phyloP scores from a whole-genome alignment of 2,888 invertebrate genomes.

The Chorisops tibialis region DNA sequence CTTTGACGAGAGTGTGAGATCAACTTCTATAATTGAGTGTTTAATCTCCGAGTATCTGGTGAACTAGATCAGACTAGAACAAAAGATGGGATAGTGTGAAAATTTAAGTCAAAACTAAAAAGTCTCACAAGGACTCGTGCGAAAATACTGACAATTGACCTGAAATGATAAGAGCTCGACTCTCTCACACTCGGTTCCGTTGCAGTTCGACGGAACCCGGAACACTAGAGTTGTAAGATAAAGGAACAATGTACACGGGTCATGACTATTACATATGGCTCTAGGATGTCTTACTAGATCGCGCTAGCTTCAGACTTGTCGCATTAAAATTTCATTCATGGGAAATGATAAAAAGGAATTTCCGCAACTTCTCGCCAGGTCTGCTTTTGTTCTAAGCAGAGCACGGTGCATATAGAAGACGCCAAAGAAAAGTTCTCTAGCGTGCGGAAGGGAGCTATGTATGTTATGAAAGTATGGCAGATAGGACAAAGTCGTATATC shows the following conservation, averaged over 20 bases:
- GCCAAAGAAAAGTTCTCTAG: too few relatives aligned
- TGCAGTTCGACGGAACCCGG: conserved; percentile 1
- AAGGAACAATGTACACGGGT: not conserved
- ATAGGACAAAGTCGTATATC: too few relatives aligned
- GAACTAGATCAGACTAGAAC: conserved; percentile 2
- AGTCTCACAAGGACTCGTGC: conserved; percentile 18
- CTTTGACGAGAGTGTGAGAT: not conserved
- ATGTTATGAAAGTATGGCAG: too few relatives aligned
- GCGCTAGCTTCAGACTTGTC: not conserved
- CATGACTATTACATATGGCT: not conserved
- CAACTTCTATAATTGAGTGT: conserved; percentile 25
- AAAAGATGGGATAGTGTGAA: not conserved
- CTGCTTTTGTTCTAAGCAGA: not conserved
- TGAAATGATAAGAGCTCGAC: conserved; percentile 19
- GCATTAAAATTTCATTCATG: conserved; percentile 22
- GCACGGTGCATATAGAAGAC: too few relatives aligned
- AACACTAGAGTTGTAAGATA: too few relatives aligned
- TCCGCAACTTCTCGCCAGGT: not conserved
- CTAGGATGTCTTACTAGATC: not conserved
- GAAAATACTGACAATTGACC: conserved; percentile 10
- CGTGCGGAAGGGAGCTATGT: too few relatives aligned
- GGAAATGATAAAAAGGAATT: conserved; percentile 10
- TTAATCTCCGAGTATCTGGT: conserved; percentile 26
- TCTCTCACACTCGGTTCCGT: conserved; percentile 1
- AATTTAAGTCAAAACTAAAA: conserved; percentile 6